Evolutionary conservation across 35 echinoderm and acorn worm genomes (phyloP).

Genomic region (Apostichopus parvimensis): DNA sequence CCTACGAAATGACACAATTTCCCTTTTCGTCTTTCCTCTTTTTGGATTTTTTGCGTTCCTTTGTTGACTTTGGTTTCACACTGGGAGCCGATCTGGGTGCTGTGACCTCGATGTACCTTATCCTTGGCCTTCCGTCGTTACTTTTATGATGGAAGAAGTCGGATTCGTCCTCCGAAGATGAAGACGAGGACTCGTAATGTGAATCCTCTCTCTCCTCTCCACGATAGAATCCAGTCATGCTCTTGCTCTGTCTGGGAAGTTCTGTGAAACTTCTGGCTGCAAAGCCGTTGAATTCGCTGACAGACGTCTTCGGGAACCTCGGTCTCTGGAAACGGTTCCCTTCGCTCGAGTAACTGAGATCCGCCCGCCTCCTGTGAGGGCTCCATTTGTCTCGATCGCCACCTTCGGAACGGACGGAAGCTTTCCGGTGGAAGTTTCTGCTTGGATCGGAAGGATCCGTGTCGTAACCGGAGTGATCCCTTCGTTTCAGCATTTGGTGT

Average conservation of each 20-base stretch:
- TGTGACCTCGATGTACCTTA: conserved; percentile 76
- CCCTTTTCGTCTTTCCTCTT: conserved; percentile 62
- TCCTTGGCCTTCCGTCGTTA: conserved; percentile 63
- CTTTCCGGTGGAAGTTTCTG: conserved; percentile 55
- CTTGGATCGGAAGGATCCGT: conserved; percentile 49
- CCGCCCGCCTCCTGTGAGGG: conserved; percentile 15
- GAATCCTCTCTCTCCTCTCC: conserved; percentile 28
- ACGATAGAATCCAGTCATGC: conserved; percentile 41
- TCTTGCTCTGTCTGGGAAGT: conserved; percentile 29
- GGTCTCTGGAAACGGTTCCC: conserved; percentile 17
- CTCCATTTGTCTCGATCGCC: conserved; percentile 61
- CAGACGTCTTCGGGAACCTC: conserved; percentile 33
- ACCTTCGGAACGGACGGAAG: conserved; percentile 65
- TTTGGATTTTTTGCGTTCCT: conserved; percentile 56
- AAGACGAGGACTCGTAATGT: conserved; percentile 69
- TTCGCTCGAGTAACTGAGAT: conserved; percentile 1
- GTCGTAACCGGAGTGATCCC: conserved; percentile 59
- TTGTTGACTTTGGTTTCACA: conserved; percentile 43
- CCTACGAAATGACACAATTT: conserved; percentile 62
- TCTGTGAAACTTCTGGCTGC: conserved; percentile 9
- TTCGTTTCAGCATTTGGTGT: conserved; percentile 55
- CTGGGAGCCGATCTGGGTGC: conserved; percentile 56
- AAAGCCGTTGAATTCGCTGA: conserved; percentile 24
- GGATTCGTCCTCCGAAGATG: conserved; percentile 74
- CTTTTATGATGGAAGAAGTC: conserved; percentile 72